Conservation (phyloP, 2,888 invertebrate genomes). For the Miltochrista miniata region DNA sequence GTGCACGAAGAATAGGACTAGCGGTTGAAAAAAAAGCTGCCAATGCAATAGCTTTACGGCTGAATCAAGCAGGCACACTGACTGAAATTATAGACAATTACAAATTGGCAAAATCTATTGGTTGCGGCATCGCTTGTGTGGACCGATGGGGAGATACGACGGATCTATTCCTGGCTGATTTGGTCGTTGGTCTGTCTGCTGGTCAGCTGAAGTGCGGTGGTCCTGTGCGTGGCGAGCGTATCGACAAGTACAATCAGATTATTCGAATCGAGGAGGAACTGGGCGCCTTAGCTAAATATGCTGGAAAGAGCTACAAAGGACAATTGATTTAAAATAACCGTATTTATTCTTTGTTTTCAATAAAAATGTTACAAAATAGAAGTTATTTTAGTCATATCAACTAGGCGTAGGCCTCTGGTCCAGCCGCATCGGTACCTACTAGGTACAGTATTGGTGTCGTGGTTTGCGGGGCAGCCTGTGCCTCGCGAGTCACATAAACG, state of each 20-base stretch:
- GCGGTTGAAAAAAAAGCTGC: constrained; percentile 98
- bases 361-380: too few species aligned
- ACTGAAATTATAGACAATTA: constrained; percentile 98
- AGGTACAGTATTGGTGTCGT: too few species aligned
- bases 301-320: constrained; percentile 96
- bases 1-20: constrained; percentile 93
- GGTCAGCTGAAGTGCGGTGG: constrained; percentile 99
- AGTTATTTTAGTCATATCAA: too few species aligned
- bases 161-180: constrained; percentile 98
- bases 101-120: constrained; percentile 96
- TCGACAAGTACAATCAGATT: constrained; percentile 99
- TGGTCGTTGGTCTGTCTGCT: constrained; percentile 98
- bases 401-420: too few species aligned
- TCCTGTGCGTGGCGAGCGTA: constrained; percentile 97
- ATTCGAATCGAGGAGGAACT: constrained; percentile 98
- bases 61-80: constrained; percentile 98
- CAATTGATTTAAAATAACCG: constrained; percentile 16
- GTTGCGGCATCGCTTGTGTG: constrained; percentile 88
- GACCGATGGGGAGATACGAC: constrained; percentile 97
- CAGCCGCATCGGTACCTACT: too few species aligned
- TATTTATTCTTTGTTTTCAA: too few species aligned
- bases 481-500: too few species aligned
- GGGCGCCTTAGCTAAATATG: constrained; percentile 94
- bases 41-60: constrained; percentile 95
- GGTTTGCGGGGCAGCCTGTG: too few species aligned